Base-by-base conservation (phyloP, 2,797 vertebrate species). In the Pseudochaenichthys georgianus region DNA sequence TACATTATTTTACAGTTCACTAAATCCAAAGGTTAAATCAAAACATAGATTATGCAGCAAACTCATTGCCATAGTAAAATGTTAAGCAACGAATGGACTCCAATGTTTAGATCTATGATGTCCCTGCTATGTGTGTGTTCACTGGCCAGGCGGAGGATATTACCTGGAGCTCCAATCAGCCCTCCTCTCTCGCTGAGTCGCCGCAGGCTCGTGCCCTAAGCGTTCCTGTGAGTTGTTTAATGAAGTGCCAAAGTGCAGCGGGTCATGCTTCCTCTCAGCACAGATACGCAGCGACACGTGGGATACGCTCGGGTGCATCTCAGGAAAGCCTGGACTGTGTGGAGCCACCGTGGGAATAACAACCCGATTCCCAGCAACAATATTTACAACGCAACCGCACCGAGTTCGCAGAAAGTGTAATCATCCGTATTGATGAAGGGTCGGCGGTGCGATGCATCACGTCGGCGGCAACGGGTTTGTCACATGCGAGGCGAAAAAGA, bases 261-360 rank as follows among this genome's bases (percentile, higher is more conserved):
- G 92, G 77, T 87, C 91, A 80, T 90, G 86, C 80, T 73, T 93
- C 93, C 92, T 91, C 88, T 93, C 67, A 75, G 76, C 82, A 87
- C 89, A 94, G 94, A 93, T 92, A 93, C 88, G 83, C 91, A 93
- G 87, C 89, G 90, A 94, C 92, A 87, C 69, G 41, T 54, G 69
- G 67, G 85, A 87, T 63, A 93, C 73, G 87, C 88, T 89, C 84
- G 91, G 91, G 89, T 94, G 93, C 94, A 93, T 93, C 91, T 88
- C 88, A 87, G 85, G 77, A 91, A 84, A 85, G 87, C 78, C 92
- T 94, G 93, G 80, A 84, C 83, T 85, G 78, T 83, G 88, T 88
- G 82, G 51, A 47, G 59, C 82, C 70, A 38, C 77, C 16, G 19
- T 42, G 65, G 75, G 71, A 75, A 81, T 73, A 80, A 86, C 83